Evolutionary conservation across 2,797 vertebrate species (phyloP), one percentile per base, ranked within the genome.

Genomic region (Anguilla megastoma): DNA sequence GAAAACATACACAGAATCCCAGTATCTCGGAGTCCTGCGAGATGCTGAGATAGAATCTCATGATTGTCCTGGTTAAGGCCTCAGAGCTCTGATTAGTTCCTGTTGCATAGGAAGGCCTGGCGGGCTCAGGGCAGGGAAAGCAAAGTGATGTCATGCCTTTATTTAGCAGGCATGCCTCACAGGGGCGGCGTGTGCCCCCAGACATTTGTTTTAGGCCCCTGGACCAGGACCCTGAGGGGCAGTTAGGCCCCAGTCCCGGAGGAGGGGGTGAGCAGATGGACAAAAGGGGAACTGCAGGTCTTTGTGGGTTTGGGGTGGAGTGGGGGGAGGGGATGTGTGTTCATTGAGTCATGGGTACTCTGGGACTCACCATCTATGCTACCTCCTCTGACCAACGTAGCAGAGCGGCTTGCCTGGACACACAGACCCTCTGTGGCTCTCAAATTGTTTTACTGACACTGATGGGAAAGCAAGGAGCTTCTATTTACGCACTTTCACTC

Each of bases 121-220:
- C 45, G 16, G 69, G 30, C 69, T 16, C 9, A 36, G 69, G 69
- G 14, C 69, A 76, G 45, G 16, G 21, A 48, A 50, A 82, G 21
- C n/a, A 50, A 52, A 50, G 79, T 82, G 79, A 82, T 82, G 79
- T 82, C 79, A 82, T 82, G 41, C 79, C 79, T 82, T 82, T n/a
- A 50, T 82, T 82, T 50, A n/a, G 41, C 41, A 45, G 45, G 9
- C 79, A 3, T 82, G 79, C 45, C 45, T 82, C 41, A 82, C 79
- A n/a, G 45, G 79, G 33, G 45, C 7, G 9, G 79, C 79, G 50
- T 50, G 45, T n/a, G 2, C 41, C 6, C 79, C 45, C 41, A 2
- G 7, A 24, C 74, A 45, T 79, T 45, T 41, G 36, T 45, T 45
- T 45, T 4, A 41, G 18, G 18, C 14, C 74, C 33, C 36, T 21